Percentiles rank a stretch among this genome's conserved stretches.
Conservation (phyloP, 2,888 invertebrate genomes). For the Augiades crinisus region DNA sequence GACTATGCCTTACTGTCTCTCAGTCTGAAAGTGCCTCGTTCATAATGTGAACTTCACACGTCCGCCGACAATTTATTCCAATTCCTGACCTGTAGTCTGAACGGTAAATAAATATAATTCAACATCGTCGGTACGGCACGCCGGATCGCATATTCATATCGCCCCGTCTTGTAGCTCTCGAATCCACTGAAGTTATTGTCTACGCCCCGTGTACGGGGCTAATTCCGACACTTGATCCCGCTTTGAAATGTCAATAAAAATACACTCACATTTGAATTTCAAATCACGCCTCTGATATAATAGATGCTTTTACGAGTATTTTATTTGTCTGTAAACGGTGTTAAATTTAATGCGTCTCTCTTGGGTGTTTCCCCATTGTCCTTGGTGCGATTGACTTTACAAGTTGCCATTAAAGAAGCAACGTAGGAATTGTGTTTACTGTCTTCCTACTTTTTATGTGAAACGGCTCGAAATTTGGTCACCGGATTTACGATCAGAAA, state of each 20-base stretch:
- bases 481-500: neutral
- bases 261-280: constrained; percentile 34
- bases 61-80: constrained; percentile 7
- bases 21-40: too few relatives aligned
- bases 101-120: constrained; percentile 20
- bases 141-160: constrained; percentile 29
- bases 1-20: too few relatives aligned
- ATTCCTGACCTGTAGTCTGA: constrained; percentile 1
- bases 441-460: neutral
- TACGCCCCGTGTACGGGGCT: neutral
- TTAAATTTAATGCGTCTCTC: constrained; percentile 8
- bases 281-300: constrained; percentile 27
- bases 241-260: constrained; percentile 31
- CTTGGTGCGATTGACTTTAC: neutral
- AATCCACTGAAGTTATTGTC: neutral
- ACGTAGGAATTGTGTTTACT: neutral
- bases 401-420: constrained; percentile 1
- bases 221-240: constrained; percentile 14
- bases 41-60: too few relatives aligned
- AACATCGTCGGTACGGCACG: constrained; percentile 2
- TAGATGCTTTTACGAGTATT: constrained; percentile 30
- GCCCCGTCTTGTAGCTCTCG: neutral
- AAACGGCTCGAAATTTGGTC: neutral
- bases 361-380: constrained; percentile 11
- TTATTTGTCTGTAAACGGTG: constrained; percentile 29